Conservation (phyloP, 1,140 invertebrate species). For the Anthonomus grandis region DNA sequence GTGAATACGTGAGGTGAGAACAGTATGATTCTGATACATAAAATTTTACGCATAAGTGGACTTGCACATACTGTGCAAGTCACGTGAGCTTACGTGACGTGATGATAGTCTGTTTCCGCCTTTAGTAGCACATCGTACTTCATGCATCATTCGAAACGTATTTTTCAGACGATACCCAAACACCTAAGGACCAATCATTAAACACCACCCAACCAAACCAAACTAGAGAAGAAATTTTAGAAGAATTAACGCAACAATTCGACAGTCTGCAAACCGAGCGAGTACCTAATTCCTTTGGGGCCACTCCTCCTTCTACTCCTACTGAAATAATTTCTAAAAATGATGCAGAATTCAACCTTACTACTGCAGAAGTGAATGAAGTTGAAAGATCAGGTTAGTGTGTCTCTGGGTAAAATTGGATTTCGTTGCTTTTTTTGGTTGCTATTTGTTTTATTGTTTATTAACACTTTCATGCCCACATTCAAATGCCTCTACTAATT, state of each 20-base stretch:
- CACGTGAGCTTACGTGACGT: no score
- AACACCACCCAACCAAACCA: constrained; percentile 10
- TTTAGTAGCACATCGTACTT: neutral
- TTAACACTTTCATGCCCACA: constrained; percentile 39
- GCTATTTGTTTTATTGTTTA: constrained; percentile 14
- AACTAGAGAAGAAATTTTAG: constrained; percentile 37
- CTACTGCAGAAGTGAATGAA: no score
- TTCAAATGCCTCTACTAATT: no score
- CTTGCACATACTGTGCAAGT: no score
- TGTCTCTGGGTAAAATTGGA: neutral
- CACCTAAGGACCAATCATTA: constrained; percentile 32
- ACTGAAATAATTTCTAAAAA: constrained; percentile 33
- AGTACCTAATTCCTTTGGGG: constrained; percentile 28
- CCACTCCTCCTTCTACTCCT: constrained; percentile 44
- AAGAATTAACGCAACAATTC: constrained; percentile 42
- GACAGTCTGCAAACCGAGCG: constrained; percentile 35
- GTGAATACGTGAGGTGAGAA: no score
- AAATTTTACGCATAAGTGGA: no score
- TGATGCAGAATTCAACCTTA: no score
- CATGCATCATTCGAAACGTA: neutral
- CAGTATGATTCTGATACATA: no score
- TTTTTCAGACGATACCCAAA: constrained; percentile 22
- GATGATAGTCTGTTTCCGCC: no score
- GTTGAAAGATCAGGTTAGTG: no score
- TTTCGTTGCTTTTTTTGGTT: constrained; percentile 17